Base-by-base conservation (phyloP, 2,888 invertebrate species). In the Heteropelma amictum region DNA sequence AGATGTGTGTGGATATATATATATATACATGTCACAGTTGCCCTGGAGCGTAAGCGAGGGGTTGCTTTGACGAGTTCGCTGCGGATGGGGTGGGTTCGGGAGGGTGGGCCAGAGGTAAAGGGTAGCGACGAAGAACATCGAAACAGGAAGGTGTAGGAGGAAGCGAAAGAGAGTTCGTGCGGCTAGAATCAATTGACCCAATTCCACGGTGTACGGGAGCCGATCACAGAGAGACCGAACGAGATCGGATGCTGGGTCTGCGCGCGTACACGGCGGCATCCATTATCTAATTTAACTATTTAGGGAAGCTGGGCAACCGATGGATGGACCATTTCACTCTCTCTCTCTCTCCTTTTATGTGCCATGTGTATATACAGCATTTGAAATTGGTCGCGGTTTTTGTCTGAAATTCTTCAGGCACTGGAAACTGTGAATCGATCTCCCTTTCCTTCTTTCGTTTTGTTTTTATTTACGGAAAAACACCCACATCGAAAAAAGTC, bases 211-310 rank as follows among this genome's bases (percentile, higher is more conserved):
- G 69, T 76, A 77, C 77, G 56, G 76, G 70, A 77, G 75, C 61
- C 76, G 75, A 76, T 76, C 67, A n/a, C n/a, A 42, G 49, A 61
- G 53, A 65, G 53, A 65, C 53, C 45, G 49, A 38, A 72, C 56
- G 61, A 58, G 63, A 60, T 60, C 60, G 60, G 58, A 54, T 69
- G 45, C 45, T 53, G 65, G 33, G 40, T 33, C 51, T 42, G 26
- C 61, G 45, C 56, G 30, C 58, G 51, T 45, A 51, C 73, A 61
- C 74, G 53, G 71, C 63, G 42, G 58, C 72, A 77, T 77, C 80
- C 80, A 83, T 84, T 83, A 82, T 82, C 82, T 84, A 83, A 86
- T 86, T 85, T 80, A 84, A 84, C 86, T 84, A 86, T 84, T 86
- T 86, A 85, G 84, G 70, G 58, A 68, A 71, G 56, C 69, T 56